Conservation (phyloP, 2,797 vertebrate genomes). For the Protonibea diacanthus region DNA sequence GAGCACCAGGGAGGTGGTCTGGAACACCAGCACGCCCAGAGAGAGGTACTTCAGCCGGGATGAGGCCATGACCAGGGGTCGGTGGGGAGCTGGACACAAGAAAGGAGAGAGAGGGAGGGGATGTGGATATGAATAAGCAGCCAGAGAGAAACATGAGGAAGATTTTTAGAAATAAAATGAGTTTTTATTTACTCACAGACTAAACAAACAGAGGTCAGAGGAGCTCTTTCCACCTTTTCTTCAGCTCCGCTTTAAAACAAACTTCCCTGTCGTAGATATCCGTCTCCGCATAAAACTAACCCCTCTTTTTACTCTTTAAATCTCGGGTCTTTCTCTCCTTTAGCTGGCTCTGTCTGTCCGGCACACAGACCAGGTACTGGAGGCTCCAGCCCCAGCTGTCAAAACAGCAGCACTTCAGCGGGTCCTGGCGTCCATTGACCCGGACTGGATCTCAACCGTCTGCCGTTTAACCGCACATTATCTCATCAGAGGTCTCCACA, state of each 20-base stretch:
- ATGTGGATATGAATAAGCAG: not conserved
- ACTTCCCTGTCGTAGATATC: not conserved
- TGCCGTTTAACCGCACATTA: not conserved
- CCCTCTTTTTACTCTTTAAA: not conserved
- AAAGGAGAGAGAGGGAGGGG: not conserved
- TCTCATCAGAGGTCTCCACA: not conserved
- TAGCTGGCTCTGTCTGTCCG: slow-evolving; percentile 2
- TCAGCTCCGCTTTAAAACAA: slow-evolving; percentile 7
- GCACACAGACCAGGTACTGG: slow-evolving; percentile 46
- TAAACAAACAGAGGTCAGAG: not conserved
- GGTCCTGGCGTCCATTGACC: slow-evolving; percentile 71
- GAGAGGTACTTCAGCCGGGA: slow-evolving; percentile 96
- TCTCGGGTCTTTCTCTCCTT: not conserved
- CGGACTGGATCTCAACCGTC: slow-evolving; percentile 1
- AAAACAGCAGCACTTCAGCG: slow-evolving; percentile 70
- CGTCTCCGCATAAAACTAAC: not conserved
- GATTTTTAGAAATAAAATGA: not conserved
- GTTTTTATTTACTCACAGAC: not conserved
- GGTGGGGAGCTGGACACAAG: slow-evolving; percentile 7
- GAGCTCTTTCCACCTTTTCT: not conserved
- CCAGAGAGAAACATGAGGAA: not conserved
- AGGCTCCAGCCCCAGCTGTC: slow-evolving; percentile 72
- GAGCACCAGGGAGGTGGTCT: slow-evolving; percentile 97
- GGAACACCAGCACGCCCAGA: slow-evolving; percentile 96
- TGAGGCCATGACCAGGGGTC: slow-evolving; percentile 80